A percentile compares a stretch with the other conserved stretches of the same genome.
These are phyloP conservation scores for Oxytorus armatus DNA, from an alignment of 2,888 invertebrate species.

Conservation along the genomic window DNA sequence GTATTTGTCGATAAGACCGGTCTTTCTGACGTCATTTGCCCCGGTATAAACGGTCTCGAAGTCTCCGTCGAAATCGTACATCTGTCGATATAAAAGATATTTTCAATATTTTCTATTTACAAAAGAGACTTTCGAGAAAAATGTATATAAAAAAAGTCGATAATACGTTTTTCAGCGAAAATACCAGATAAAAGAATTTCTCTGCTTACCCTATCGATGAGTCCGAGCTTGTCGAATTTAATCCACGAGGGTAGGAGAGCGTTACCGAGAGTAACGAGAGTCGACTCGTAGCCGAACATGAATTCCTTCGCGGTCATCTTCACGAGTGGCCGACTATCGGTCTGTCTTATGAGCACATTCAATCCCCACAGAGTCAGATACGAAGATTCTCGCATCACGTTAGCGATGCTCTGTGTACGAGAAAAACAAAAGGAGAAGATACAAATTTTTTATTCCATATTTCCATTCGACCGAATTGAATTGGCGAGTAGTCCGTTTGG, in stretches of 20 bases:
- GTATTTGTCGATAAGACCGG: slow-evolving; percentile 92
- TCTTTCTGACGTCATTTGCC: slow-evolving; percentile 86
- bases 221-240: slow-evolving; percentile 93
- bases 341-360: slow-evolving; percentile 89
- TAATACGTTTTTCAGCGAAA: neutral
- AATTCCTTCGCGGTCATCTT: slow-evolving; percentile 94
- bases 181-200: neutral
- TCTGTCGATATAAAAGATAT: slow-evolving; percentile 86
- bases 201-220: slow-evolving; percentile 92
- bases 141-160: neutral
- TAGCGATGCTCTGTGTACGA: slow-evolving; percentile 92
- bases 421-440: neutral
- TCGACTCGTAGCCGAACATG: slow-evolving; percentile 95
- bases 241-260: slow-evolving; percentile 94
- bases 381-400: slow-evolving; percentile 89
- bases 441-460: no score
- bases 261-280: slow-evolving; percentile 93
- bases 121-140: neutral
- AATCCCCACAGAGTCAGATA: slow-evolving; percentile 89
- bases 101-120: neutral
- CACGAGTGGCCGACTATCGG: slow-evolving; percentile 89
- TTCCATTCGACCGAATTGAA: no score
- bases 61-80: slow-evolving; percentile 94
- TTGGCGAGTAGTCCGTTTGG: no score
- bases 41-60: slow-evolving; percentile 93